Percentiles rank a stretch among this genome's conserved stretches.
phyloP scores from a whole-genome alignment of 2,113 vertebrate genomes.

The Lampris incognitus region DNA sequence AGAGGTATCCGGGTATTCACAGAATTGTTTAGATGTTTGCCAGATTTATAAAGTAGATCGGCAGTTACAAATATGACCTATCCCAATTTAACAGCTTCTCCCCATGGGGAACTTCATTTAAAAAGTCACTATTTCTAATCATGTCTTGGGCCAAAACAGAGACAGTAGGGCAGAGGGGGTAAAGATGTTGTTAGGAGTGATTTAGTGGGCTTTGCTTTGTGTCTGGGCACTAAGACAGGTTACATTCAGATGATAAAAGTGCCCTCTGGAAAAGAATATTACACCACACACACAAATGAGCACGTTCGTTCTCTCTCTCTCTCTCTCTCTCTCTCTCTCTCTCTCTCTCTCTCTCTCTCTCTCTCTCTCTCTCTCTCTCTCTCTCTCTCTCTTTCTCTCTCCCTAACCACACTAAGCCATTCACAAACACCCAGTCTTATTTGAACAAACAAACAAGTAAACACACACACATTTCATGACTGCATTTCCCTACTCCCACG shows the following conservation, averaged over 20 bases:
- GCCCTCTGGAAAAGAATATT: no score
- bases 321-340: no score
- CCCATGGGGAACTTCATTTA: not conserved
- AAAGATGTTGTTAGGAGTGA: not conserved
- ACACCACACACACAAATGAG: not conserved
- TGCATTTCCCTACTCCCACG: not conserved
- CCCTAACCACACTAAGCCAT: no score
- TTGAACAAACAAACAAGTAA: not conserved
- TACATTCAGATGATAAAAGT: not conserved
- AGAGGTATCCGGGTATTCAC: no score
- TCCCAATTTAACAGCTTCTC: no score
- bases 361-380: no score
- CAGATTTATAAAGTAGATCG: not conserved
- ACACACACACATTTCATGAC: not conserved
- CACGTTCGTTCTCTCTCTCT: no score
- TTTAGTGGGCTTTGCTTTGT: constrained; percentile 1
- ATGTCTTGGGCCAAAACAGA: not conserved
- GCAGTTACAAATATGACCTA: no score
- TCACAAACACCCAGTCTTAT: no score
- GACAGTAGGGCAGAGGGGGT: not conserved
- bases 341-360: no score
- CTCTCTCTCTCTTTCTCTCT: no score
- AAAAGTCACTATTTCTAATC: not conserved
- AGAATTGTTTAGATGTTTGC: not conserved
- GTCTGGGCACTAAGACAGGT: not conserved